phyloP scores from a whole-genome alignment of 1,140 invertebrate genomes.

The Drosophila busckii region DNA sequence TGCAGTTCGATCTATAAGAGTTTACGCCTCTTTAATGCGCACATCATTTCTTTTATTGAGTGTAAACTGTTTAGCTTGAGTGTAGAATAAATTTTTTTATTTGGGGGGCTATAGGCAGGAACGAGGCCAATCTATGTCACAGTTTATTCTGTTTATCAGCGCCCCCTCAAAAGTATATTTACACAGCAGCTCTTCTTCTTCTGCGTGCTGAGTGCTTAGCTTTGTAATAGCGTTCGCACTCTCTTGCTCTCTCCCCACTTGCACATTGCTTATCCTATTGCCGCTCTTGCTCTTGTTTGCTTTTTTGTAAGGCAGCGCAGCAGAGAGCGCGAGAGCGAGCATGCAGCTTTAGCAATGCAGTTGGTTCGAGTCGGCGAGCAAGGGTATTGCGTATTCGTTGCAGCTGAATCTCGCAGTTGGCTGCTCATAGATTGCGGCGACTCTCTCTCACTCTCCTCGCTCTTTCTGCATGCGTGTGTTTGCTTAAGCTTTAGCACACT shows the following conservation, averaged over 20 bases:
- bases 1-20: neutral
- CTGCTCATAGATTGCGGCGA: conserved; percentile 34
- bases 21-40: conserved; percentile 11
- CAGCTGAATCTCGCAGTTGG: no score
- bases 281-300: neutral
- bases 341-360: no score
- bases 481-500: conserved; percentile 57
- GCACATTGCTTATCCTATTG: conserved; percentile 24
- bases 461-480: conserved; percentile 41
- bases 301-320: no score
- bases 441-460: conserved; percentile 14
- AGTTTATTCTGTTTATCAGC: conserved; percentile 60
- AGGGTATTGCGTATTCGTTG: no score
- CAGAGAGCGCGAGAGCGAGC: no score
- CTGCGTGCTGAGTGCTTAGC: conserved; percentile 4
- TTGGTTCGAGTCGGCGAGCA: neutral
- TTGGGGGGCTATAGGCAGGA: neutral
- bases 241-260: conserved; percentile 9
- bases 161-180: conserved; percentile 27
- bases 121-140: conserved; percentile 33
- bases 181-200: conserved; percentile 32
- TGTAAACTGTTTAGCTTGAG: neutral
- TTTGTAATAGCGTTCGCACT: conserved; percentile 18
- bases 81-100: conserved; percentile 5
- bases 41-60: conserved; percentile 35